Evolutionary conservation across 2,888 invertebrate species (phyloP), one percentile per base, ranked within the genome.

Genomic region (Tetranychus truncatus): DNA sequence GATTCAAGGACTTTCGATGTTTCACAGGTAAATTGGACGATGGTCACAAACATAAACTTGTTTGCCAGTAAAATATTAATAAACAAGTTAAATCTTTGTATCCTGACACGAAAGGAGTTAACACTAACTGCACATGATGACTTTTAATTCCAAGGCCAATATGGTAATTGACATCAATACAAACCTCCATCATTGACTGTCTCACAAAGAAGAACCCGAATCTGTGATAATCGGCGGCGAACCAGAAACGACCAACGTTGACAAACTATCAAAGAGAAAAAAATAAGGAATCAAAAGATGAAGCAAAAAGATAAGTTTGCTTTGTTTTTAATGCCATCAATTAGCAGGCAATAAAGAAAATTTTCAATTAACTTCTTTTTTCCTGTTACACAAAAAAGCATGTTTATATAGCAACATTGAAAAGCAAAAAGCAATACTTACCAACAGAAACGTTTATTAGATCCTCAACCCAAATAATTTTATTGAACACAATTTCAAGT

Each of bases 171-270:
- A 55, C 55, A 55, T 15, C 9, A 15, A 9, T 55, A 55, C 55
- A 55, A 55, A 55, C 55, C 55, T 55, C 55, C 55, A 55, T 55
- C 55, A 55, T 55, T 55, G 55, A 55, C 55, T 9, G 55, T 55
- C 55, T 55, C 55, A 55, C 55, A 55, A 55, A 55, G 55, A 55
- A 55, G 55, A 55, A 55, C 55, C 55, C 55, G 55, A 55, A 55
- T 55, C 15, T 55, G 55, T 55, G 55, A 55, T 15, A 55, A 55
- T 55, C 55, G 55, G 9, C 55, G 55, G 3, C 55, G 55, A 15
- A 15, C 55, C 9, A 55, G 55, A 15, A 55, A 55, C 55, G 55
- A 55, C 55, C 55, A 55, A 55, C 55, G 55, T 55, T 55, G 55
- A 55, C 55, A 55, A 55, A 55, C 55, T 55, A 15, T 55, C 11